These are phyloP conservation scores for Sebastes alutus DNA, from an alignment of 2,797 vertebrate genomes.

Conservation along the genomic window DNA sequence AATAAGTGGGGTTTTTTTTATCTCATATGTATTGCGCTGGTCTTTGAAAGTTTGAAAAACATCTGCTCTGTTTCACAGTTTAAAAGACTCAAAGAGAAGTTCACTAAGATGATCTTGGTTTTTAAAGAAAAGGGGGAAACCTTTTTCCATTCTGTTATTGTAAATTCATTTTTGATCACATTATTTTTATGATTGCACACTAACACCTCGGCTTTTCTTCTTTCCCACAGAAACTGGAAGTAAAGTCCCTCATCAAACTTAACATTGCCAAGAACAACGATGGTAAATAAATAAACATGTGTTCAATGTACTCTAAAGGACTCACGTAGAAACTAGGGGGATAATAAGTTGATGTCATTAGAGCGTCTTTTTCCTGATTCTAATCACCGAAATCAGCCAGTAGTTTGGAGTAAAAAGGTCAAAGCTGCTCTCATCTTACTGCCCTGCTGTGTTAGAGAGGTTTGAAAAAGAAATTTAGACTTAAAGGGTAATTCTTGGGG, in stretches of 20 bases:
- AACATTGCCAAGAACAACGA: conserved; percentile 94
- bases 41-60: neutral
- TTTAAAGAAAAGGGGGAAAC: neutral
- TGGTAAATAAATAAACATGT: conserved; percentile 83
- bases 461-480: neutral
- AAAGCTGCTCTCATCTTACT: neutral
- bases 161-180: neutral
- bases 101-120: neutral
- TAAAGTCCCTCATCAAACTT: conserved; percentile 93
- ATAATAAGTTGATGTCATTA: too few species aligned
- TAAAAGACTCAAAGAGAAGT: neutral
- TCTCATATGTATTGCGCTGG: too few species aligned
- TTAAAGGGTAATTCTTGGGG: neutral
- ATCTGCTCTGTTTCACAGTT: neutral
- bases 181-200: neutral
- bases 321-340: neutral
- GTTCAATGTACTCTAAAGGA: neutral
- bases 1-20: too few species aligned
- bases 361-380: neutral
- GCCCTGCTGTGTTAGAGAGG: neutral
- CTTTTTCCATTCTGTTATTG: neutral
- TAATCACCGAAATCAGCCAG: neutral
- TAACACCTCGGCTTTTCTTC: neutral
- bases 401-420: neutral
- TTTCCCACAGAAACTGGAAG: conserved; percentile 90